Percentiles rank a stretch among this genome's conserved stretches.
These are phyloP conservation scores for Ochropleura leucogaster DNA, from an alignment of 2,888 invertebrate species.

Conservation along the genomic window DNA sequence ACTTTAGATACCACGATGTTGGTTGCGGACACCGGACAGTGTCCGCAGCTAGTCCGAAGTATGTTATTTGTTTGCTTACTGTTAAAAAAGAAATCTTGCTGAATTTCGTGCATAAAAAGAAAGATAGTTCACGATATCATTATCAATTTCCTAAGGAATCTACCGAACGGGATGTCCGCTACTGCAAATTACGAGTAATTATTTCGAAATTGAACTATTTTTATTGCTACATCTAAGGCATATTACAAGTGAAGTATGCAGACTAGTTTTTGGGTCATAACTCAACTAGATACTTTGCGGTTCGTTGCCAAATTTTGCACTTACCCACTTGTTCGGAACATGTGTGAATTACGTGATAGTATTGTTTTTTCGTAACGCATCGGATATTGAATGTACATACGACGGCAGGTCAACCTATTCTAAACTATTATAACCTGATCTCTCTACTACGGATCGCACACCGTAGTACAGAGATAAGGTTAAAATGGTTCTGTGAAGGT, in stretches of 20 bases:
- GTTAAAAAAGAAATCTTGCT: no score
- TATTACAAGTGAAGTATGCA: slow-evolving; percentile 30
- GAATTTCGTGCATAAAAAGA: background rate
- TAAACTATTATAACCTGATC: no score
- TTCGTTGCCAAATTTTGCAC: slow-evolving; percentile 44
- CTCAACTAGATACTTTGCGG: slow-evolving; percentile 19
- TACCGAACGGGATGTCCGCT: slow-evolving; percentile 27
- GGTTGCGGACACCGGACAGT: no score
- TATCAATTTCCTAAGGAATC: background rate
- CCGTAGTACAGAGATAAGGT: no score
- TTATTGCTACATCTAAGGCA: slow-evolving; percentile 30
- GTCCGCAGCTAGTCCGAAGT: no score
- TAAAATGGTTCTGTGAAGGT: no score
- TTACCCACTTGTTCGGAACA: slow-evolving; percentile 5
- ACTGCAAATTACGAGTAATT: slow-evolving; percentile 37
- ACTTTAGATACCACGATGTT: no score
- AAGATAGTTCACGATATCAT: background rate
- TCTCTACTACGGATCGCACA: no score
- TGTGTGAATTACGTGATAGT: slow-evolving; percentile 27
- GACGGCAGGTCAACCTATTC: no score
- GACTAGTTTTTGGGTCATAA: slow-evolving; percentile 30
- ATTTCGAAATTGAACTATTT: slow-evolving; percentile 34
- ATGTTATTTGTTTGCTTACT: no score
- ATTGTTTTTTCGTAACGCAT: slow-evolving; percentile 31
- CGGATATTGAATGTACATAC: background rate